Percentiles rank a stretch among this genome's conserved stretches.
Conservation (phyloP, 2,113 vertebrate genomes). For the Pterocles orientalis region DNA sequence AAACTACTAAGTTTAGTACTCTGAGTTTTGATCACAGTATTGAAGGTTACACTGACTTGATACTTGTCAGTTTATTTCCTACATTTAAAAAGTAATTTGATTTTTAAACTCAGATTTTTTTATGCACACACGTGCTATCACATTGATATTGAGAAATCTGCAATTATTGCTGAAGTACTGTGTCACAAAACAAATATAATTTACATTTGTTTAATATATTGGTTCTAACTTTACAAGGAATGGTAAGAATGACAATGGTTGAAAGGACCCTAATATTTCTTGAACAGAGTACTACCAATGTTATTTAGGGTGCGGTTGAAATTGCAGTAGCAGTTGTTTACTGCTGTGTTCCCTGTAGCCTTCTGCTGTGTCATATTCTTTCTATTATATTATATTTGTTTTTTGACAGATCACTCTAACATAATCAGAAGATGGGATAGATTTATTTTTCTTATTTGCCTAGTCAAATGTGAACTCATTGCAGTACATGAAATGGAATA, state of each 20-base stretch:
- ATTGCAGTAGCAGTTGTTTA: background rate
- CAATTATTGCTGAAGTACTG: background rate
- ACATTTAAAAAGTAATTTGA: background rate
- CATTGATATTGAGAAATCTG: background rate
- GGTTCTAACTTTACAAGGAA: background rate
- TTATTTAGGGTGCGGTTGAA: background rate
- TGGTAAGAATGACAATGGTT: rapidly evolving
- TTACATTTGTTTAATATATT: background rate
- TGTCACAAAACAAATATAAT: background rate
- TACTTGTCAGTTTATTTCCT: background rate
- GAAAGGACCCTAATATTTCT: background rate
- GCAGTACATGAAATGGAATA: background rate
- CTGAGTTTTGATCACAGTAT: background rate
- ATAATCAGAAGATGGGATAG: background rate
- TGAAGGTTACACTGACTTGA: background rate
- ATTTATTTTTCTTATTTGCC: background rate
- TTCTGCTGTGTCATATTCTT: background rate
- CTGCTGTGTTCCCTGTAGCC: background rate
- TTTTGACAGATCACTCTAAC: background rate
- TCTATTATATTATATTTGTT: background rate
- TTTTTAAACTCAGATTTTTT: background rate
- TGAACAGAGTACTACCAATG: background rate
- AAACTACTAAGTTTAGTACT: background rate
- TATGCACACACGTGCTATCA: background rate
- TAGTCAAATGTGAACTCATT: background rate